Conservation (phyloP, 2,113 vertebrate genomes). For the Hydrochoerus hydrochaeris region DNA sequence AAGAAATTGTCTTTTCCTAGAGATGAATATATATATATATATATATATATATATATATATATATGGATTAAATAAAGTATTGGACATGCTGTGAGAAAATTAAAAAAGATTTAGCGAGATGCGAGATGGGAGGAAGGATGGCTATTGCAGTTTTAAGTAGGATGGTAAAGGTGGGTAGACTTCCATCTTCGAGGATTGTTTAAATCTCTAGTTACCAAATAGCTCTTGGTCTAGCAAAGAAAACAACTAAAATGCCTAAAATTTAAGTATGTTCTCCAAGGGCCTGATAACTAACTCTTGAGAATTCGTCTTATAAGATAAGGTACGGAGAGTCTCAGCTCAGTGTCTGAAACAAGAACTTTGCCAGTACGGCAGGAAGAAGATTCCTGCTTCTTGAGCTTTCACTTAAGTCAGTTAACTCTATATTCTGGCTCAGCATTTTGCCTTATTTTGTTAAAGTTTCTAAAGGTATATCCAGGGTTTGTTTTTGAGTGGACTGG, state of each 20-base stretch:
- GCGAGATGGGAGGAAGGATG: too few species aligned
- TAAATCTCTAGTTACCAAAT: not conserved
- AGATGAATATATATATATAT: too few species aligned
- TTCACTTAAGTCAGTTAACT: not conserved
- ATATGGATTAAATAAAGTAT: too few species aligned
- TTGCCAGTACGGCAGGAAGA: not conserved
- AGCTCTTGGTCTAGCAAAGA: not conserved
- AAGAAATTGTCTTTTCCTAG: too few species aligned
- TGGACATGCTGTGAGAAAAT: too few species aligned
- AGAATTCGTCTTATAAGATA: not conserved
- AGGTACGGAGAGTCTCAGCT: not conserved
- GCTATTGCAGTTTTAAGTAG: too few species aligned
- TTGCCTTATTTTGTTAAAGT: constrained; percentile 36
- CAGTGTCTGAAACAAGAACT: not conserved
- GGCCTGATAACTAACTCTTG: not conserved
- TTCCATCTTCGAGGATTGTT: not conserved
- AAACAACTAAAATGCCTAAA: not conserved
- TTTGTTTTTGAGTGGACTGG: constrained; percentile 45
- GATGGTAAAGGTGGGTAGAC: too few species aligned
- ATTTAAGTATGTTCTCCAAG: not conserved
- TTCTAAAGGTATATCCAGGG: not conserved
- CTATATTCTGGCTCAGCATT: not conserved
- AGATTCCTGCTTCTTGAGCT: not conserved
- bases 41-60: too few species aligned
- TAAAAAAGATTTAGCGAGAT: too few species aligned